Conservation (phyloP, 2,113 vertebrate genomes). For the Rhagologus leucostigma region DNA sequence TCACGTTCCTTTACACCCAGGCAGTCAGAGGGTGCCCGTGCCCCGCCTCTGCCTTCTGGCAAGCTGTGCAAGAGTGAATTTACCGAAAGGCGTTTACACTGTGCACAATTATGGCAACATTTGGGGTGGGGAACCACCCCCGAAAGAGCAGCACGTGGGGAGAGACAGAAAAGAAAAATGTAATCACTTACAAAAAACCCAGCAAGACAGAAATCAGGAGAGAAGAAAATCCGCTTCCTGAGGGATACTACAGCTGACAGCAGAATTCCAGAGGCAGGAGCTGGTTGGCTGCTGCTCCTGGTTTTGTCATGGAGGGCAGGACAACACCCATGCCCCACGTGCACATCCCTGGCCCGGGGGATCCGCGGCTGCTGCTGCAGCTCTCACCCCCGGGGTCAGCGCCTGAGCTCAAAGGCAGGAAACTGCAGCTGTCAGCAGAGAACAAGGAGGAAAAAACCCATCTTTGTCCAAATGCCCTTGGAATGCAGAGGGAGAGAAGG, state of each 20-base stretch:
- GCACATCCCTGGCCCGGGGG: neutral
- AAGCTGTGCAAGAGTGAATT: neutral
- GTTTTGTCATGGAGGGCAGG: neutral
- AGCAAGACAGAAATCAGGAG: neutral
- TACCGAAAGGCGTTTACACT: neutral
- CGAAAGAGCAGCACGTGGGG: neutral
- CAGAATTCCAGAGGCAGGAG: neutral
- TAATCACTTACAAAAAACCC: neutral
- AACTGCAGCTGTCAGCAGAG: neutral
- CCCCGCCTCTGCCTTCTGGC: neutral
- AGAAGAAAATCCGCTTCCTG: neutral
- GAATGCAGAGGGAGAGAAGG: neutral
- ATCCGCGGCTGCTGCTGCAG: neutral
- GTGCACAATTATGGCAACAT: neutral
- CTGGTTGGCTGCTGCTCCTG: neutral
- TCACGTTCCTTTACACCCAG: neutral
- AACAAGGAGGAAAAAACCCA: neutral
- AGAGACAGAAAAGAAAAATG: neutral
- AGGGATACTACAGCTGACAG: neutral
- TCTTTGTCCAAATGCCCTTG: neutral
- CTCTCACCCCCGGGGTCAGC: neutral
- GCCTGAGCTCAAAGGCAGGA: neutral
- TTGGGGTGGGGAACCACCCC: neutral
- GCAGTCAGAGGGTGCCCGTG: neutral
- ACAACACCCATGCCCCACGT: neutral